Evolutionary conservation across 2,797 vertebrate species (phyloP).

Genomic region (Loris lydekkerianus): DNA sequence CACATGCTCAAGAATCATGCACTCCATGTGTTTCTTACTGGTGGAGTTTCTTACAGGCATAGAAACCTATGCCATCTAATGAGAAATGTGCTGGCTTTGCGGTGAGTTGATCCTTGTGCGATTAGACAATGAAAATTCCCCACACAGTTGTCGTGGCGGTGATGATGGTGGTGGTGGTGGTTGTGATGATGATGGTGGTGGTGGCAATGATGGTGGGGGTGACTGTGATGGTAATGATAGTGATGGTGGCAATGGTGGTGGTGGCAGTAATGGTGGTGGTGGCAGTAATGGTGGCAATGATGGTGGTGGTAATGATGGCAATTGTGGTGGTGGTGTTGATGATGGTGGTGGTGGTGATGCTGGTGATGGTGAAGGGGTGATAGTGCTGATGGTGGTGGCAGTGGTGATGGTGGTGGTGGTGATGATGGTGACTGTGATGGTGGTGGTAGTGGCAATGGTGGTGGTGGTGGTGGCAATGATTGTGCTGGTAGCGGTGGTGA

Average conservation of each 20-base stretch:
- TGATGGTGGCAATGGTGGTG: fast-evolving
- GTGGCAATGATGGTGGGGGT: too few species aligned
- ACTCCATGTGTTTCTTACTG: neutral
- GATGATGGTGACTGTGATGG: fast-evolving
- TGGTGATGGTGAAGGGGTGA: neutral
- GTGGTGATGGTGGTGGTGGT: neutral
- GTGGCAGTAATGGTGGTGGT: fast-evolving
- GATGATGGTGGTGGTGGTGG: neutral
- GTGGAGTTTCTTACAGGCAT: neutral
- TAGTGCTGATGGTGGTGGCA: fast-evolving
- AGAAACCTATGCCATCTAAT: neutral
- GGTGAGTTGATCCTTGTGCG: neutral
- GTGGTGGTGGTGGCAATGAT: neutral
- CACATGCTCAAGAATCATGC: neutral
- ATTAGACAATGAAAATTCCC: neutral
- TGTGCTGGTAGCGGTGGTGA: neutral
- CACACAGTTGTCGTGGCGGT: neutral
- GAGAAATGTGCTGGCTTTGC: neutral
- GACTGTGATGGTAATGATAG: fast-evolving
- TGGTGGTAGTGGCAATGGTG: neutral
- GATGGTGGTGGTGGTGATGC: fast-evolving
- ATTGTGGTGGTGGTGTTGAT: neutral
- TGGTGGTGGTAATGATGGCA: too few species aligned
- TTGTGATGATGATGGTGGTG: fast-evolving
- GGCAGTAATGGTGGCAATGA: fast-evolving